Conservation (phyloP, 2,113 vertebrate genomes). For the Circaetus cinerascens region DNA sequence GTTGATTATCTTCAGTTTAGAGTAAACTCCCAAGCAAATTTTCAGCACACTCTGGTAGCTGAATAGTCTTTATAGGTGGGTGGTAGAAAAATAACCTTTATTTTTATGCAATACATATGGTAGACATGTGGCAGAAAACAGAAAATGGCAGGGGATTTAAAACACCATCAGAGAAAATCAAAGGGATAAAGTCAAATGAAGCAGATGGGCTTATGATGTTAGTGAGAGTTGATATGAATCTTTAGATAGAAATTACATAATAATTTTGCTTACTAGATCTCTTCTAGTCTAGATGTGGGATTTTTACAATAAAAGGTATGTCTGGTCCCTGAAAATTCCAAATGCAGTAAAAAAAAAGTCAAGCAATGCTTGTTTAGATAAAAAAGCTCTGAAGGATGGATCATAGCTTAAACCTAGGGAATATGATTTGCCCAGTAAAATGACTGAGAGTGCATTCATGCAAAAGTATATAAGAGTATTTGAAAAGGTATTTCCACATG, state of each 20-base stretch:
- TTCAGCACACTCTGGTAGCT: not conserved
- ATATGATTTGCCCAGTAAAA: not conserved
- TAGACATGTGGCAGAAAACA: constrained; percentile 59
- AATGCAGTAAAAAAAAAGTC: not conserved
- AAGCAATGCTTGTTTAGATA: not conserved
- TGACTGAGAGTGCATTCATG: not conserved
- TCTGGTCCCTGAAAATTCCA: not conserved
- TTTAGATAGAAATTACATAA: not conserved
- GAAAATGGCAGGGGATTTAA: constrained; percentile 51
- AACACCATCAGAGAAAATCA: constrained; percentile 45
- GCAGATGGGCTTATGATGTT: constrained; percentile 28
- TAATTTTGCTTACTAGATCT: not conserved
- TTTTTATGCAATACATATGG: constrained; percentile 53
- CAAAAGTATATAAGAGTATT: not conserved
- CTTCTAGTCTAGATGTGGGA: not conserved
- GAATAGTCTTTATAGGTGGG: constrained; percentile 17
- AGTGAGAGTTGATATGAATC: not conserved
- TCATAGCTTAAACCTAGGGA: not conserved
- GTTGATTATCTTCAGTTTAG: not conserved
- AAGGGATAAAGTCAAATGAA: constrained; percentile 39
- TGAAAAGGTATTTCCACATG: not conserved
- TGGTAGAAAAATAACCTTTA: constrained; percentile 45
- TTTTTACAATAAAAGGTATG: not conserved
- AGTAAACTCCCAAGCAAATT: not conserved
- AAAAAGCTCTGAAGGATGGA: not conserved